phyloP scores from a whole-genome alignment of 2,888 invertebrate species.

The Metallyticus violacea region DNA sequence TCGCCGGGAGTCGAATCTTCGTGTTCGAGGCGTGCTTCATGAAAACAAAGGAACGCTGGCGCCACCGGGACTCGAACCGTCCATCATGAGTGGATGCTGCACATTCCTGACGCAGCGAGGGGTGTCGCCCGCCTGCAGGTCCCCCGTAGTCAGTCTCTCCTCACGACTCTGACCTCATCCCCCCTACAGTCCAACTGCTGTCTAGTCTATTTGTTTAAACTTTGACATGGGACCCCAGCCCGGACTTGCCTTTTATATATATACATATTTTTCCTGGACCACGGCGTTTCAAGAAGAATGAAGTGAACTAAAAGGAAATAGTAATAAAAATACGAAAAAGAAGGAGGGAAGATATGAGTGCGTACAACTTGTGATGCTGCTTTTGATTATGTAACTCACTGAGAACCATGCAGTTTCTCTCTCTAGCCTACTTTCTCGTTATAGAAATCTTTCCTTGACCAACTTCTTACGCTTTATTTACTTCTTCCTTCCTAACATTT shows the following conservation, averaged over 20 bases:
- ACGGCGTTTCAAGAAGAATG: too few species aligned
- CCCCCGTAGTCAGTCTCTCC: background rate
- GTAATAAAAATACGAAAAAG: too few species aligned
- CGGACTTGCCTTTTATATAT: background rate
- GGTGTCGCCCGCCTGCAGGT: background rate
- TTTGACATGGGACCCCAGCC: slow-evolving; percentile 26
- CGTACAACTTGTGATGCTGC: background rate
- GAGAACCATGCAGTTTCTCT: background rate
- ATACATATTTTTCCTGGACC: background rate
- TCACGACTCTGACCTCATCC: background rate
- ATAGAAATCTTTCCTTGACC: too few species aligned
- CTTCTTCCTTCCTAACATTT: too few species aligned
- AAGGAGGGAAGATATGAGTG: background rate
- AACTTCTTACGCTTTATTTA: too few species aligned
- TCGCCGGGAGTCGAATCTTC: background rate
- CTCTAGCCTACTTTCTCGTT: background rate
- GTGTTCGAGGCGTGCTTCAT: background rate
- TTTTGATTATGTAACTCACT: background rate
- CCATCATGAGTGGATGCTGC: background rate
- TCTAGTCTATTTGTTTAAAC: slow-evolving; percentile 35
- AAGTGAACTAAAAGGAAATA: too few species aligned
- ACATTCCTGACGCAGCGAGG: background rate
- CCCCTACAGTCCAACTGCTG: slow-evolving; percentile 5
- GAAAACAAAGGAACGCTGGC: background rate
- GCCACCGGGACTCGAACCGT: background rate